Percentiles rank a stretch among this genome's conserved stretches.
Conservation (phyloP, 1,140 invertebrate species). For the Antheraea pernyi region DNA sequence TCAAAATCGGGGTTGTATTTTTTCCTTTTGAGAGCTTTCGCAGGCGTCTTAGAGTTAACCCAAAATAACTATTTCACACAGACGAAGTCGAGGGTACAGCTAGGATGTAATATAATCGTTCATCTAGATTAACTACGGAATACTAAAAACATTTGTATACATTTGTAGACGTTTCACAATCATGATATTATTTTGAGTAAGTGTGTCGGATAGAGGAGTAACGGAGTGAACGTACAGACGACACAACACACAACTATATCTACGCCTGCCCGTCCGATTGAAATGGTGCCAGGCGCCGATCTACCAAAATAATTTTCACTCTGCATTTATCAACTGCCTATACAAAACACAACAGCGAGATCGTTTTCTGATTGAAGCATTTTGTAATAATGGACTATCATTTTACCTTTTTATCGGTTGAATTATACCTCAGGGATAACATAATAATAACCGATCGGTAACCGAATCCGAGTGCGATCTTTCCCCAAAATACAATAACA, state of each 20-base stretch:
- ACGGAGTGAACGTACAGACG: conserved; percentile 41
- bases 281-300: conserved; percentile 60
- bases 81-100: no score
- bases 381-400: background rate
- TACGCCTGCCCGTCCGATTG: conserved; percentile 43
- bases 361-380: conserved; percentile 19
- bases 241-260: conserved; percentile 41
- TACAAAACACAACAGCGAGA: conserved; percentile 32
- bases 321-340: conserved; percentile 36
- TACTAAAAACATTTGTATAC: conserved; percentile 52
- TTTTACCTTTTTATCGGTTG: background rate
- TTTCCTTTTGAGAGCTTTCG: no score
- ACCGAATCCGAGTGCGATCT: no score
- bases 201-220: conserved; percentile 27
- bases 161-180: conserved; percentile 44
- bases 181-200: conserved; percentile 52
- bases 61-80: no score
- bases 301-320: conserved; percentile 69
- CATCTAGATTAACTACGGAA: conserved; percentile 47
- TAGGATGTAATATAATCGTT: no score
- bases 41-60: no score
- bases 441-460: no score
- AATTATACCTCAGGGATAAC: no score
- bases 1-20: no score
- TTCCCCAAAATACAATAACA: no score